phyloP scores from a whole-genome alignment of 2,113 vertebrate genomes.

The Elachura formosa region DNA sequence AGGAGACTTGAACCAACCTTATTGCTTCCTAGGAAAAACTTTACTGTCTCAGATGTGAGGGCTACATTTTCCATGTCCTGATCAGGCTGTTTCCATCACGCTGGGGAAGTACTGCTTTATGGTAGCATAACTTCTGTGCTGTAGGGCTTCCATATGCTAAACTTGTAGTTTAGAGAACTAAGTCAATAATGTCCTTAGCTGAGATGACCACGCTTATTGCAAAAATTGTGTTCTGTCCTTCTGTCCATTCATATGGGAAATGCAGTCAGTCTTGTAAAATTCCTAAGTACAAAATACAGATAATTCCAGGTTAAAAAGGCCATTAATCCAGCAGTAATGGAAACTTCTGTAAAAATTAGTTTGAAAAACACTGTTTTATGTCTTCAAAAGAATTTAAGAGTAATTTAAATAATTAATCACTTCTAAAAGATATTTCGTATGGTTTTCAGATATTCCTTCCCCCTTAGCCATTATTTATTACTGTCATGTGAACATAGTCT shows the following conservation, averaged over 20 bases:
- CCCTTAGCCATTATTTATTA: background rate
- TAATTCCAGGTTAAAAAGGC: background rate
- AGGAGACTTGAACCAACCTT: background rate
- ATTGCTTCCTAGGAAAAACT: background rate
- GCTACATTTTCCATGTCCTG: background rate
- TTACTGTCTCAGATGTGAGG: background rate
- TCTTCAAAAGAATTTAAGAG: background rate
- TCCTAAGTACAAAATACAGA: background rate
- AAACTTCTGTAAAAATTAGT: background rate
- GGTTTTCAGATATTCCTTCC: background rate
- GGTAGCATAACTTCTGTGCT: background rate
- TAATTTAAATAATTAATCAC: background rate
- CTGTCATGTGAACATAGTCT: background rate
- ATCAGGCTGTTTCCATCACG: background rate
- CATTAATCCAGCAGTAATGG: background rate
- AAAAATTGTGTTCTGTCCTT: background rate
- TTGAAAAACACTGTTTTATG: background rate
- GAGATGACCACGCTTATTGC: background rate
- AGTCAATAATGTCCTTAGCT: background rate
- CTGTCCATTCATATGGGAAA: background rate
- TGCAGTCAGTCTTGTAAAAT: background rate
- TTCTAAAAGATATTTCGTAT: background rate
- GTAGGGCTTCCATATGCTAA: background rate
- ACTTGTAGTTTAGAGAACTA: background rate
- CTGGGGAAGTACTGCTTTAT: background rate